Base-by-base conservation (phyloP, 2,113 vertebrate species). In the Solenodon paradoxus region DNA sequence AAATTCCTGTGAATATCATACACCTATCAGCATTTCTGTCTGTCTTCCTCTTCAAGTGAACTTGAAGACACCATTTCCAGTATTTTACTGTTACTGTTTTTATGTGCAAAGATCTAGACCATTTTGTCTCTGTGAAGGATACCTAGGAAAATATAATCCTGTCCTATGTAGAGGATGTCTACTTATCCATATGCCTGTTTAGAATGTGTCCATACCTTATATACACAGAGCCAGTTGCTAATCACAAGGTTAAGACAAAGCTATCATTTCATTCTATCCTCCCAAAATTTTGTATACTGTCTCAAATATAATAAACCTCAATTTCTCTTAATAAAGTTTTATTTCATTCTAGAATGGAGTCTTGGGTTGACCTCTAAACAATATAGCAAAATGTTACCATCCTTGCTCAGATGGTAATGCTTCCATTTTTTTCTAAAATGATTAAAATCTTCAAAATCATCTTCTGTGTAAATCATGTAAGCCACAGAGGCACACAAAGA, bases 391-490 rank as follows among this genome's bases (percentile, higher is more conserved):
- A 17, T n/a, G 30, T 42, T 38, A 30, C 51, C 49, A 40, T 13
- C 5, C 9, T 74, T 32, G 13, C 40, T 72, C 32, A 57, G 24
- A 74, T 57, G 19, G 4, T 20, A 83, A n/a, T 47, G 20, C 30
- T 69, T 49, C 13, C 4, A 1, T 4, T 63, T 61, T 55, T 24
- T 10, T 3, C 42, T 42, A 78, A 83, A 78, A 82, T 32, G 22
- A 10, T 77, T 81, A 47, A 90, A 86, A 85, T 71, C 64, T 93
- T 93, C 74, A 83, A 92, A 83, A 75, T 83, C 30, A 61, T 35
- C 20, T 66, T 38, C 51, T 74, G 32, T 80, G 35, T 72, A 75
- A 96, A 87, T 83, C 49, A 24, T 51, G 30, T 63, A 55, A 72
- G 32, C 7, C 32, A 68, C 22, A 17, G 32, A 49, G n/a, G 17